Conservation (phyloP, 2,888 invertebrate species). For the Tipula helvola region DNA sequence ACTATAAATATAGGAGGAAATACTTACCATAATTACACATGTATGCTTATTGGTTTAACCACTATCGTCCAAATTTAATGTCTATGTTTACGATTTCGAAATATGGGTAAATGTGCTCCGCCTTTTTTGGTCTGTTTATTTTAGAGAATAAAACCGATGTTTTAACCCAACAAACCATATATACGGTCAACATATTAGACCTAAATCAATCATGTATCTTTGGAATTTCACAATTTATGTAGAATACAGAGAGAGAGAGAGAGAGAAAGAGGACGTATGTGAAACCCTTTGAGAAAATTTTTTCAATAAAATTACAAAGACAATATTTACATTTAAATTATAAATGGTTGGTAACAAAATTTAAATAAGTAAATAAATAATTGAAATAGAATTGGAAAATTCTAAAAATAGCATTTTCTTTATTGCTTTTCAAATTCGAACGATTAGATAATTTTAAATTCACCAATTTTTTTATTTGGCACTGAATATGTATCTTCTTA, state of each 20-base stretch:
- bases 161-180: background rate
- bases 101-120: background rate
- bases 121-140: background rate
- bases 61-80: no score
- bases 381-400: background rate
- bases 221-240: background rate
- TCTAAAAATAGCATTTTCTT: background rate
- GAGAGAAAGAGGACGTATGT: no score
- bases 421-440: background rate
- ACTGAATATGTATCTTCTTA: background rate
- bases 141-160: background rate
- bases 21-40: no score
- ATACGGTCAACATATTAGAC: background rate
- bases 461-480: background rate
- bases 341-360: background rate
- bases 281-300: background rate
- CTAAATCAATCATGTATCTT: background rate
- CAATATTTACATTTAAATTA: background rate
- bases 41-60: no score
- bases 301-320: background rate
- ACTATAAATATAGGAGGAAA: no score
- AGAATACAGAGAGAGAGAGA: background rate
- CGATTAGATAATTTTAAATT: background rate
- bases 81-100: background rate
- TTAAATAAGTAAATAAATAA: background rate